Evolutionary conservation across 2,888 invertebrate genomes (phyloP).

Genomic region (Limnephilus marmoratus): DNA sequence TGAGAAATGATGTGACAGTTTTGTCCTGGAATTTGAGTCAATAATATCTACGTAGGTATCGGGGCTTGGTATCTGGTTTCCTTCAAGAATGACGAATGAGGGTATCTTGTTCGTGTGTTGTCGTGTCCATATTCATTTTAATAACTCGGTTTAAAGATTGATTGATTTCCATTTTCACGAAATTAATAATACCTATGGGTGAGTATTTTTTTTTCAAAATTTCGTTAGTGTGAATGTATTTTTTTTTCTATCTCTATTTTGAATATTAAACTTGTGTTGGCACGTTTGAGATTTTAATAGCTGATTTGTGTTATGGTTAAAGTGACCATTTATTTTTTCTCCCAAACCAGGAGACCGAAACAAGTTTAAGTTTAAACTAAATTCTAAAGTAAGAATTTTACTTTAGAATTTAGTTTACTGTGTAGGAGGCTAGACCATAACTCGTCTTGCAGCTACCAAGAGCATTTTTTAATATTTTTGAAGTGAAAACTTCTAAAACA

Average conservation of each 20-base stretch:
- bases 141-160: neutral
- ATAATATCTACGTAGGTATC: neutral
- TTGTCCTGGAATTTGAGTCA: constrained; percentile 5
- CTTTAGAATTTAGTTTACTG: no score
- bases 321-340: no score
- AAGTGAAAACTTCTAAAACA: no score
- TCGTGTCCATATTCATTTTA: neutral
- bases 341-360: no score
- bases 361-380: no score
- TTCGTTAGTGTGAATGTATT: neutral
- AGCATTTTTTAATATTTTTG: no score
- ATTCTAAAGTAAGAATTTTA: no score
- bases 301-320: no score
- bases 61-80: neutral
- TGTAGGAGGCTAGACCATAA: no score
- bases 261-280: neutral
- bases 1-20: neutral
- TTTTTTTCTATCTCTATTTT: neutral
- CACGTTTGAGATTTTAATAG: no score
- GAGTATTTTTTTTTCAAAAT: neutral
- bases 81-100: neutral
- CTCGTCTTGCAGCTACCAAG: no score
- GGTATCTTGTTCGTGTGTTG: neutral
- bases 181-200: neutral
- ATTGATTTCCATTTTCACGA: neutral